These are phyloP conservation scores for Clistopyga incitator DNA, from an alignment of 2,888 invertebrate species.

Conservation along the genomic window DNA sequence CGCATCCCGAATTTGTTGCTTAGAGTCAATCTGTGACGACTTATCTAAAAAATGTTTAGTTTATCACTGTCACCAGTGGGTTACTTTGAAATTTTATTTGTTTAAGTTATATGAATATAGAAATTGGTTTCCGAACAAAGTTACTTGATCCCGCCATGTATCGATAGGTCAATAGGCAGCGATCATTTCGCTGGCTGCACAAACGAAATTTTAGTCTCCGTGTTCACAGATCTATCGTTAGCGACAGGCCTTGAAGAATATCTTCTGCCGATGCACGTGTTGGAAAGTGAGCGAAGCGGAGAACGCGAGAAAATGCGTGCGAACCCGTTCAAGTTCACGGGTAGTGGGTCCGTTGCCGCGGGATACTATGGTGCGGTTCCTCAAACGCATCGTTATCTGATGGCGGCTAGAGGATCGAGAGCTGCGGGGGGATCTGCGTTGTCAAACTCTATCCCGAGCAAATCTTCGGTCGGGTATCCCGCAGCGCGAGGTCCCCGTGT, in stretches of 20 bases:
- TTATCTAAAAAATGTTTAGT: no score
- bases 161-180: no score
- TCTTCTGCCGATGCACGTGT: slow-evolving; percentile 49
- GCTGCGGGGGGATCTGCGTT: slow-evolving; percentile 78
- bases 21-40: no score
- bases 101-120: no score
- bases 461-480: slow-evolving; percentile 78
- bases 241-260: neutral
- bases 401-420: slow-evolving; percentile 66
- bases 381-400: slow-evolving; percentile 73
- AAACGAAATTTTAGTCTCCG: neutral
- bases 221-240: neutral
- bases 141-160: neutral
- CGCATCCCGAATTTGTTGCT: no score
- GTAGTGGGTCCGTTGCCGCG: slow-evolving; percentile 61
- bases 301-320: slow-evolving; percentile 77
- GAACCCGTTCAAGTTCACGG: slow-evolving; percentile 70
- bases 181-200: no score
- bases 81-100: no score
- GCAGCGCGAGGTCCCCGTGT: slow-evolving; percentile 76
- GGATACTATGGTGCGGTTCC: slow-evolving; percentile 67
- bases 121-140: neutral
- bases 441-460: slow-evolving; percentile 83
- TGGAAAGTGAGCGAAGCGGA: slow-evolving; percentile 45
- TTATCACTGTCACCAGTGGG: no score